phyloP scores from a whole-genome alignment of 2,797 vertebrate genomes.

The Pachyuromys duprasi region DNA sequence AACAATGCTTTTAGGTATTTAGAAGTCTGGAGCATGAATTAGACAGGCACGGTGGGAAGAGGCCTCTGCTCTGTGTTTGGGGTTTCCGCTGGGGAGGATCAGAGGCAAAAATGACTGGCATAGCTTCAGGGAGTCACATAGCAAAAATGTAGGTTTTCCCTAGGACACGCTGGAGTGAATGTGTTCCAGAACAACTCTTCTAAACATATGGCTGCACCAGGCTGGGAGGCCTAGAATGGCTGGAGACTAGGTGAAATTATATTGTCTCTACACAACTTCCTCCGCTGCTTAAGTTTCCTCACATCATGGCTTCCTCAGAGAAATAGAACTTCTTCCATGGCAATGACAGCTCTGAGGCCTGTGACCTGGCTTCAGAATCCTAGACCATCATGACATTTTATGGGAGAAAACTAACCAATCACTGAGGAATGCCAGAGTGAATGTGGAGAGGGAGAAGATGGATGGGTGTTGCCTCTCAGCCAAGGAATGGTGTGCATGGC shows the following conservation, averaged over 20 bases:
- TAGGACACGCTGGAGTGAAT: background rate
- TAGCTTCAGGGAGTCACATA: background rate
- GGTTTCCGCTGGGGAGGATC: background rate
- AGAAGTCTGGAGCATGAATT: background rate
- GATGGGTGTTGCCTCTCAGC: background rate
- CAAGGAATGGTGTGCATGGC: background rate
- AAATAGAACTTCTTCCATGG: background rate
- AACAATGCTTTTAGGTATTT: background rate
- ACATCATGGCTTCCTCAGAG: background rate
- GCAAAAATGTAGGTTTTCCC: background rate
- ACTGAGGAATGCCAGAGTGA: background rate
- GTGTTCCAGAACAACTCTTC: background rate
- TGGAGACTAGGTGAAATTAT: background rate
- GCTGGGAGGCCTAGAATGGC: background rate
- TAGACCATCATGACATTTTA: background rate
- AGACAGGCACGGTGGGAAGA: background rate
- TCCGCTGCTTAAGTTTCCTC: background rate
- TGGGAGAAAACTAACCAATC: background rate
- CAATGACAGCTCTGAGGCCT: background rate
- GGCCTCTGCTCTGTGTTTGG: background rate
- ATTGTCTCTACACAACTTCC: rapidly evolving
- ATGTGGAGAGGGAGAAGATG: background rate
- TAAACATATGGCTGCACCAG: background rate
- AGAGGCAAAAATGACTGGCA: background rate
- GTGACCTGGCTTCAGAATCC: background rate